Conservation (phyloP, 1,140 invertebrate species). For the Ceratosolen fusciceps region DNA sequence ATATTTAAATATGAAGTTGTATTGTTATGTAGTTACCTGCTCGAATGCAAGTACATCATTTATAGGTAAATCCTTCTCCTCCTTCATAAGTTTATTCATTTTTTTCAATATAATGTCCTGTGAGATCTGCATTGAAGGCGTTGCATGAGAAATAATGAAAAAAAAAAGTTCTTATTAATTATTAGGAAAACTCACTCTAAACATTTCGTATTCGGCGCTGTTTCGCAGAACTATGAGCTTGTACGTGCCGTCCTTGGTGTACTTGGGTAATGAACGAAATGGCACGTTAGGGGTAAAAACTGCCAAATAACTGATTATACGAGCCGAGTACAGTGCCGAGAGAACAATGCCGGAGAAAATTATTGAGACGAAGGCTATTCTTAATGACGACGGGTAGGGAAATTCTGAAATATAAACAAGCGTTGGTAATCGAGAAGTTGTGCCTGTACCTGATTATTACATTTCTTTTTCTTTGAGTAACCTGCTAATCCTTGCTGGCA, state of each 20-base stretch:
- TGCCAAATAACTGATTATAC: constrained; percentile 56
- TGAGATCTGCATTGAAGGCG: constrained; percentile 24
- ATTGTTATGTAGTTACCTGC: not conserved
- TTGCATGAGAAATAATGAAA: not conserved
- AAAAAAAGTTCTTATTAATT: not conserved
- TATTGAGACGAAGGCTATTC: constrained; percentile 56
- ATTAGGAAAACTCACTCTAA: constrained; percentile 48
- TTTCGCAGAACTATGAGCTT: constrained; percentile 47
- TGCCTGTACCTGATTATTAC: not conserved
- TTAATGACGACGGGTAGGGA: constrained; percentile 50
- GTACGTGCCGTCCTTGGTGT: constrained; percentile 50
- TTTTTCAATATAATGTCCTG: not conserved
- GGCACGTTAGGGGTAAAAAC: constrained; percentile 37
- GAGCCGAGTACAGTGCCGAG: constrained; percentile 56
- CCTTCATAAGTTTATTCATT: constrained; percentile 44
- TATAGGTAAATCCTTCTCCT: constrained; percentile 18
- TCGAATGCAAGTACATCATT: constrained; percentile 21
- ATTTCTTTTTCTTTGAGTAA: not conserved
- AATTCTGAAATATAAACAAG: constrained; percentile 46
- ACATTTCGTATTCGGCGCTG: constrained; percentile 50
- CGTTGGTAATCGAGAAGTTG: too few relatives aligned
- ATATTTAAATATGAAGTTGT: not conserved
- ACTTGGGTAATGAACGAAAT: constrained; percentile 51
- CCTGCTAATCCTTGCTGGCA: constrained; percentile 60
- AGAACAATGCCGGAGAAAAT: constrained; percentile 54